These are phyloP conservation scores for Alouatta palliata DNA, from an alignment of 2,113 vertebrate species.

Conservation along the genomic window DNA sequence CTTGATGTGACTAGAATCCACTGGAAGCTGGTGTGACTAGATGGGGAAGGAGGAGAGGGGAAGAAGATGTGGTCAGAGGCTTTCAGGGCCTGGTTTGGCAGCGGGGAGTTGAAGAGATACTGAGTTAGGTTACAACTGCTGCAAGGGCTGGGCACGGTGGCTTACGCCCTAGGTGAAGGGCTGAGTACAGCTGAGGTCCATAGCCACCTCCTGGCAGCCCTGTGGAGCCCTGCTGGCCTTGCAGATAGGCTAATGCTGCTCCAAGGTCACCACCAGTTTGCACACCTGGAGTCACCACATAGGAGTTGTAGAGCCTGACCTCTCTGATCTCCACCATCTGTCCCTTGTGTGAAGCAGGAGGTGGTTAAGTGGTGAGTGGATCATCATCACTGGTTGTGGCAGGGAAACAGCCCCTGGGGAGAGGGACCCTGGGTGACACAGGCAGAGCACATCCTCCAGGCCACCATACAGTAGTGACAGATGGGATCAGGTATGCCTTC, in stretches of 20 bases:
- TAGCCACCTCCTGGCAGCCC: neutral
- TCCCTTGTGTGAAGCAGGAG: neutral
- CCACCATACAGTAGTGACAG: neutral
- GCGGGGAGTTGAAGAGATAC: neutral
- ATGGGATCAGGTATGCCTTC: neutral
- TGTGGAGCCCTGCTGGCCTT: neutral
- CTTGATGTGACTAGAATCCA: neutral
- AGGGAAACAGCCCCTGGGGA: neutral
- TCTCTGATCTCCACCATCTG: neutral
- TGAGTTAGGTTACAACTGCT: neutral
- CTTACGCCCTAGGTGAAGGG: neutral
- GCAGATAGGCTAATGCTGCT: neutral
- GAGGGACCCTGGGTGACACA: neutral
- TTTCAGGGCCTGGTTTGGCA: neutral
- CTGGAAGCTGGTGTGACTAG: neutral
- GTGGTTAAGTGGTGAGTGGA: neutral
- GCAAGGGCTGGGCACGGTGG: neutral
- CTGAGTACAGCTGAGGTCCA: neutral
- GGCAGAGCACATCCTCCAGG: neutral
- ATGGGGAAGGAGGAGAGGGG: neutral
- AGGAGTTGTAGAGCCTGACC: neutral
- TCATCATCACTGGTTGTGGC: neutral
- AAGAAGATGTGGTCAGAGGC: neutral
- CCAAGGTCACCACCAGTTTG: neutral
- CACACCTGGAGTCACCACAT: neutral